Evolutionary conservation across 2,797 vertebrate species (phyloP).

Genomic region (Urosaurus nigricauda): DNA sequence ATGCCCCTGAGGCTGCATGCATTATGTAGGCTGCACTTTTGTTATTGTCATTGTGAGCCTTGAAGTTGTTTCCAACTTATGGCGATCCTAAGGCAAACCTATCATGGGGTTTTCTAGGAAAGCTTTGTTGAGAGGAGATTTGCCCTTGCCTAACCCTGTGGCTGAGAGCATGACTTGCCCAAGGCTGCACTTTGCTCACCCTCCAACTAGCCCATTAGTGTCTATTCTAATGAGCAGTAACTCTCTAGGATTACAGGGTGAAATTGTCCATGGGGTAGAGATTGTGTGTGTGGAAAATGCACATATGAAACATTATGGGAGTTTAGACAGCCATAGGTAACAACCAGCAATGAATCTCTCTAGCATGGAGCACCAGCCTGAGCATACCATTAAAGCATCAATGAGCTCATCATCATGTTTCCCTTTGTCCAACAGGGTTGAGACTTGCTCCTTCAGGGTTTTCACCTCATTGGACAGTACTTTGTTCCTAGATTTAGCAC

Average conservation of each 20-base stretch:
- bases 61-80: too few species aligned
- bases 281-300: not conserved
- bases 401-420: slow-evolving; percentile 91
- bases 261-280: not conserved
- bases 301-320: not conserved
- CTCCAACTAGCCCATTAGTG: not conserved
- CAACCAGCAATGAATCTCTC: not conserved
- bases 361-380: not conserved
- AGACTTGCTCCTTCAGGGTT: slow-evolving; percentile 85
- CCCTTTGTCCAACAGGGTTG: slow-evolving; percentile 88
- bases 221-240: too few species aligned
- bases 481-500: slow-evolving; percentile 86
- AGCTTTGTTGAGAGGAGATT: too few species aligned
- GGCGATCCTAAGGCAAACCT: too few species aligned
- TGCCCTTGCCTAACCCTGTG: too few species aligned
- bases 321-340: not conserved
- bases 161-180: too few species aligned
- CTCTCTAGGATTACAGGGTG: not conserved
- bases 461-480: slow-evolving; percentile 86
- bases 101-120: too few species aligned
- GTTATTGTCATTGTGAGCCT: too few species aligned
- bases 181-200: not conserved
- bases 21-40: not conserved
- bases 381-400: slow-evolving; percentile 87
- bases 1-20: too few species aligned